Conservation (phyloP, 2,113 vertebrate genomes). For the Accipiter cooperii region DNA sequence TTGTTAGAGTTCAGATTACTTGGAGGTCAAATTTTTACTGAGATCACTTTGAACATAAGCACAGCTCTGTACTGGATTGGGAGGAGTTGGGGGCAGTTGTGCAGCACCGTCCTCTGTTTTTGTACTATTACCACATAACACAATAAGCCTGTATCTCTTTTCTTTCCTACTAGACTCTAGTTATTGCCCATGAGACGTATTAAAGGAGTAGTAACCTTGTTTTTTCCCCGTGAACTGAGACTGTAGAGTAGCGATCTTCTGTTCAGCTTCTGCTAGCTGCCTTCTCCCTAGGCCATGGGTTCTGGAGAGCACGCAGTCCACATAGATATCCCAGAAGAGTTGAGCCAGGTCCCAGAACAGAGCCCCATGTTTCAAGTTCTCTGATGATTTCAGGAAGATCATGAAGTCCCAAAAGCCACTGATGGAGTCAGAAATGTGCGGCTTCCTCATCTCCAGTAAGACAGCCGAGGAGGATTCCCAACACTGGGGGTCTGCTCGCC, state of each 20-base stretch:
- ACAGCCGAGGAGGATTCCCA: constrained; percentile 88
- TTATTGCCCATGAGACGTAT: neutral
- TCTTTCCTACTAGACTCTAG: neutral
- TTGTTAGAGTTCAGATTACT: neutral
- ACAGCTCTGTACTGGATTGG: neutral
- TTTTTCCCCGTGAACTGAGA: constrained; percentile 66
- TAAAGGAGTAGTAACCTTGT: constrained; percentile 49
- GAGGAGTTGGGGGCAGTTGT: neutral
- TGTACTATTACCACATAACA: neutral
- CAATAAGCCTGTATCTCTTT: neutral
- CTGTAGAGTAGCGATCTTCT: constrained; percentile 52
- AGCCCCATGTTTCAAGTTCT: constrained; percentile 83
- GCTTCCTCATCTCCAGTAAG: constrained; percentile 87
- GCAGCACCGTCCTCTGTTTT: neutral
- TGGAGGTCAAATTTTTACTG: neutral
- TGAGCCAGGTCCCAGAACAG: constrained; percentile 95
- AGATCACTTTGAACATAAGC: neutral
- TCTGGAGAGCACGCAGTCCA: constrained; percentile 89
- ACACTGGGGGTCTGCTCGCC: constrained; percentile 81
- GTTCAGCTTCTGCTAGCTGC: constrained; percentile 56
- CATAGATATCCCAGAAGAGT: constrained; percentile 93
- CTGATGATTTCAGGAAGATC: constrained; percentile 87
- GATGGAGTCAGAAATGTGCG: constrained; percentile 86
- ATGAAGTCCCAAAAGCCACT: constrained; percentile 92
- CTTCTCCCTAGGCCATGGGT: constrained; percentile 90